Conservation (phyloP, 1,140 invertebrate genomes). For the Drosophila fuyamai region DNA sequence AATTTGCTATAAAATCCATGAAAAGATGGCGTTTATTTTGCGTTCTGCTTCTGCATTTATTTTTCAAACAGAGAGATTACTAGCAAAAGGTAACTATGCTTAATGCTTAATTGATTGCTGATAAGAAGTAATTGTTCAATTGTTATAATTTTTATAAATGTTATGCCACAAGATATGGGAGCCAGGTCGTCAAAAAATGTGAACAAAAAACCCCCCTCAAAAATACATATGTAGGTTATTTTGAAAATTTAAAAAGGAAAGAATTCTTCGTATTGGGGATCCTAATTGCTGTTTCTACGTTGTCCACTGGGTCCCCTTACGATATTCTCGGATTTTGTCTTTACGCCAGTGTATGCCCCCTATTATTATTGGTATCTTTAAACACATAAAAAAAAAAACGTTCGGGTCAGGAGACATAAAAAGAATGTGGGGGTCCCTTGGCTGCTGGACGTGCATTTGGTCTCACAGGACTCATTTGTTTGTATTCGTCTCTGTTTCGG, state of each 20-base stretch:
- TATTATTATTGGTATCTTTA: slow-evolving; percentile 73
- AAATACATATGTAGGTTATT: too few relatives aligned
- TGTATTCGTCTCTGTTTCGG: slow-evolving; percentile 42
- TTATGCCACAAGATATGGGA: too few relatives aligned
- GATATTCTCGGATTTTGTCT: background rate
- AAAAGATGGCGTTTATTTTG: slow-evolving; percentile 12
- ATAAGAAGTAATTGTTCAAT: too few relatives aligned
- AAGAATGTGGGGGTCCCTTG: slow-evolving; percentile 24
- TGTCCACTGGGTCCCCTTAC: slow-evolving; percentile 10
- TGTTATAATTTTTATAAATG: too few relatives aligned
- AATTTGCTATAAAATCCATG: background rate
- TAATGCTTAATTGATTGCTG: too few relatives aligned
- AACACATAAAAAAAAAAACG: slow-evolving; percentile 6
- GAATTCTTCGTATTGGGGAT: background rate
- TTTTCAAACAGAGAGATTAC: background rate
- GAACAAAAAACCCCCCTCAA: too few relatives aligned
- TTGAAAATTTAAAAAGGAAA: background rate
- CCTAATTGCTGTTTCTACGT: background rate
- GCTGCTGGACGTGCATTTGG: slow-evolving; percentile 70
- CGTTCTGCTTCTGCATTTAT: slow-evolving; percentile 15
- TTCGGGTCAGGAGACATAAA: slow-evolving; percentile 1
- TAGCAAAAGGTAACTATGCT: too few relatives aligned
- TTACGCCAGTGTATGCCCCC: background rate
- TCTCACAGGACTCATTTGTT: slow-evolving; percentile 83
- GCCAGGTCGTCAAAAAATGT: too few relatives aligned